These are phyloP conservation scores for Podarcis cretensis DNA, from an alignment of 2,113 vertebrate genomes.

Conservation along the genomic window DNA sequence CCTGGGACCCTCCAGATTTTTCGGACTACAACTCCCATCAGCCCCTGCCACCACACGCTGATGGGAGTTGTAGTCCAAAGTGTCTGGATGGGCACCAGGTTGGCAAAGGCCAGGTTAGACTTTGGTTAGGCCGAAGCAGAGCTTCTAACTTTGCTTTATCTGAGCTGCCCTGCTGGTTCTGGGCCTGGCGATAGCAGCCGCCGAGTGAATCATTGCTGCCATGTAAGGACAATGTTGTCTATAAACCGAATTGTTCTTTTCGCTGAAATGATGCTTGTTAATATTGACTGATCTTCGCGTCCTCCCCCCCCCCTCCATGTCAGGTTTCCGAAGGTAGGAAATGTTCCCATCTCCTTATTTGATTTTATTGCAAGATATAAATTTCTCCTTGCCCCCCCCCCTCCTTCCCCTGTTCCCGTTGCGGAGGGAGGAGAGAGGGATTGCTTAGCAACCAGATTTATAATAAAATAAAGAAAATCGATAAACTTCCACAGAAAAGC, in stretches of 20 bases:
- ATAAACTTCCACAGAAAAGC: slow-evolving; percentile 64
- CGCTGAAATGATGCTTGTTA: background rate
- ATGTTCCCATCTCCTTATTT: slow-evolving; percentile 46
- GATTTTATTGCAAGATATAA: slow-evolving; percentile 70
- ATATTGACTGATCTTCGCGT: background rate
- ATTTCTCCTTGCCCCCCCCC: slow-evolving; percentile 50
- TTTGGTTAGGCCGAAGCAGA: too few relatives aligned
- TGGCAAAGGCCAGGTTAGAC: too few relatives aligned
- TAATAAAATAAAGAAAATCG: slow-evolving; percentile 63
- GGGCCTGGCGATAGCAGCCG: background rate
- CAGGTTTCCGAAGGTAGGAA: slow-evolving; percentile 27
- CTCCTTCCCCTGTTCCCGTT: slow-evolving; percentile 32
- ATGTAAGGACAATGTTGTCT: background rate
- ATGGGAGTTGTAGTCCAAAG: too few relatives aligned
- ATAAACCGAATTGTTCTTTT: background rate
- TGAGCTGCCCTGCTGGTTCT: background rate
- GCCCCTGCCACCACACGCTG: too few relatives aligned
- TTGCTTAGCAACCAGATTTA: slow-evolving; percentile 65
- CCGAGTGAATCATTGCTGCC: background rate
- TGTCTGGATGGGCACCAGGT: too few relatives aligned
- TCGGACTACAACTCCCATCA: too few relatives aligned
- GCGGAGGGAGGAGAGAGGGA: background rate
- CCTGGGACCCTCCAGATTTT: too few relatives aligned
- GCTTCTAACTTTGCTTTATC: too few relatives aligned
- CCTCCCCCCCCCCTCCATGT: background rate